Conservation (phyloP, 2,797 vertebrate species). For the Tapera naevia region DNA sequence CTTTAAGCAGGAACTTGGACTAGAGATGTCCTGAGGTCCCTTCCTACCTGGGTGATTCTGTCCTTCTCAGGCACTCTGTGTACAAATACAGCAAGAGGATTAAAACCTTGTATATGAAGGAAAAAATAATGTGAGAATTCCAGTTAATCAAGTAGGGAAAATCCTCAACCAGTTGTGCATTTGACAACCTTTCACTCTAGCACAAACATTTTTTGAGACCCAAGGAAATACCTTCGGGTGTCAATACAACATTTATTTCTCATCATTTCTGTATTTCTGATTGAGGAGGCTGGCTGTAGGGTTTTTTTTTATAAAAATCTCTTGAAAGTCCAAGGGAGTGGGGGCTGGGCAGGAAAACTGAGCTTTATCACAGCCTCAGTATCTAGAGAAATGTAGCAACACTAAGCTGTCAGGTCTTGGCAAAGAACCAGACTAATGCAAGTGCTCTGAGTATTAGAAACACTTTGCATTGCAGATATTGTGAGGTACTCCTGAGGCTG, state of each 20-base stretch:
- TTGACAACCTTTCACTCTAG: background rate
- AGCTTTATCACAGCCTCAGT: background rate
- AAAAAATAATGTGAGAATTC: background rate
- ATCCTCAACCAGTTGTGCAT: background rate
- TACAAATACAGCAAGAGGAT: background rate
- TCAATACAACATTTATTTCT: background rate
- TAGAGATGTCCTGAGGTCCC: background rate
- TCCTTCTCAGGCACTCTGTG: background rate
- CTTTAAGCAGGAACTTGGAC: background rate
- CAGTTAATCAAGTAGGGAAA: background rate
- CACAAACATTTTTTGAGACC: background rate
- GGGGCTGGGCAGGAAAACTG: background rate
- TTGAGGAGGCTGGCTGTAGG: background rate
- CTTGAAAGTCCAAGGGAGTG: background rate
- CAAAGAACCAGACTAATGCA: conserved; percentile 1
- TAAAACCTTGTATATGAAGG: background rate
- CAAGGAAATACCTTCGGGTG: background rate
- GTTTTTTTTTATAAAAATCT: background rate
- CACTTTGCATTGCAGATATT: conserved; percentile 3
- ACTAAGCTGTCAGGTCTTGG: conserved; percentile 8
- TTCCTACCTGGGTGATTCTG: background rate
- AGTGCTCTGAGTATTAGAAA: conserved; percentile 25
- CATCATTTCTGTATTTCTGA: background rate
- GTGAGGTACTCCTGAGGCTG: background rate
- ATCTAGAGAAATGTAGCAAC: background rate